A percentile compares a stretch with the other conserved stretches of the same genome.
Conservation (phyloP, 1,140 invertebrate species). For the Diachasma alloeum region DNA sequence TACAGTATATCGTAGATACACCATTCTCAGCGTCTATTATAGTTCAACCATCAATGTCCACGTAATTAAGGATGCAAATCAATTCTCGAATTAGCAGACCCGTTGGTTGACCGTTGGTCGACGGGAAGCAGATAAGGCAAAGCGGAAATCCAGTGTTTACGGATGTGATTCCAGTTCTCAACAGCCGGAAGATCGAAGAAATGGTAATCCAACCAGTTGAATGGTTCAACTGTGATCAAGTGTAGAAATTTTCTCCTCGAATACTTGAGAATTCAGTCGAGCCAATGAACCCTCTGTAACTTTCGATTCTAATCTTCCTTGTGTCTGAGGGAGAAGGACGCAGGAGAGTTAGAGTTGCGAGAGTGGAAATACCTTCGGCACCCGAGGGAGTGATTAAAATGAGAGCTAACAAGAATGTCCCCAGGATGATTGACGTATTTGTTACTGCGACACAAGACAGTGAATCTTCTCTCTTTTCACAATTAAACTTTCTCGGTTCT, state of each 20-base stretch:
- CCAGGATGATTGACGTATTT: neutral
- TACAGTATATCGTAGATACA: neutral
- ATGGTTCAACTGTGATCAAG: neutral
- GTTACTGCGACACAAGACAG: neutral
- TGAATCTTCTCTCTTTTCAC: neutral
- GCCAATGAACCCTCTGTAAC: neutral
- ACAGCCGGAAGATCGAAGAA: neutral
- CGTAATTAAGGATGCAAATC: neutral
- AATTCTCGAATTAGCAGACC: neutral
- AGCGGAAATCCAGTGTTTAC: slow-evolving; percentile 2
- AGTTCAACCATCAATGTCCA: neutral
- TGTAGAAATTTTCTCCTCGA: neutral
- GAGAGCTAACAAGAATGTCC: neutral
- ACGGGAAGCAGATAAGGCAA: neutral
- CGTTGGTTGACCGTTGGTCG: neutral
- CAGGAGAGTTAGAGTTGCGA: neutral
- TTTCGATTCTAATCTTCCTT: slow-evolving; percentile 6
- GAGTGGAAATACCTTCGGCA: neutral
- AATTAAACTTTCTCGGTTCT: neutral
- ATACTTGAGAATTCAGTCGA: neutral
- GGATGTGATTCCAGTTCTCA: slow-evolving; percentile 5
- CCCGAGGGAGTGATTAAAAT: neutral
- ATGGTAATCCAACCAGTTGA: neutral
- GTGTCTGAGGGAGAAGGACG: neutral
- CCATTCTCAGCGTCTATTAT: neutral